Percentiles rank a stretch among this genome's conserved stretches.
These are phyloP conservation scores for Eremophila alpestris DNA, from an alignment of 2,797 vertebrate genomes.

Conservation along the genomic window DNA sequence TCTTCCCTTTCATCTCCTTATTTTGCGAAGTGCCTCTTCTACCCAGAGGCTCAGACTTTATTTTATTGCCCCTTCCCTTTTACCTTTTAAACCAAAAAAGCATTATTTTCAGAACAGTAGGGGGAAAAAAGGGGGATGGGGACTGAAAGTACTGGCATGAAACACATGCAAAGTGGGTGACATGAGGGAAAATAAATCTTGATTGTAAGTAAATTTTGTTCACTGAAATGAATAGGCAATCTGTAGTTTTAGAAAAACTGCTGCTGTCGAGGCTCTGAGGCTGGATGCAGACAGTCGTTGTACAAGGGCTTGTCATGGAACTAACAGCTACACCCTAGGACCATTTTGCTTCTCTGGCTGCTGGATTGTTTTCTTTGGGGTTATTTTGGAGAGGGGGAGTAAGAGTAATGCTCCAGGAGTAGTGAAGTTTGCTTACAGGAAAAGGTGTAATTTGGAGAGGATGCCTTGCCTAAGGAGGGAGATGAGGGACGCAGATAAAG, in stretches of 20 bases:
- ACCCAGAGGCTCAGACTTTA: not conserved
- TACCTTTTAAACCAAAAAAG: not conserved
- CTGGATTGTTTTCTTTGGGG: not conserved
- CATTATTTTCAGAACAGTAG: not conserved
- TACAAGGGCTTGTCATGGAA: not conserved
- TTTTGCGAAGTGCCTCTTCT: not conserved
- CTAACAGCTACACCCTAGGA: not conserved
- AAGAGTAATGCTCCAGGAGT: not conserved
- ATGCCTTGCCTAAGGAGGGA: not conserved
- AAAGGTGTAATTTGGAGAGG: not conserved
- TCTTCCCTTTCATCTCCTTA: not conserved
- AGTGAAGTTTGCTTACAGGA: not conserved
- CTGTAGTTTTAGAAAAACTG: not conserved
- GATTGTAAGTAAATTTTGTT: not conserved
- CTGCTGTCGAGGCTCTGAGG: not conserved
- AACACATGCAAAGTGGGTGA: not conserved
- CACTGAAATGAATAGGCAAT: not conserved
- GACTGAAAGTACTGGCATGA: not conserved
- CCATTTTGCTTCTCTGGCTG: not conserved
- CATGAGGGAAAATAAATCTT: not conserved
- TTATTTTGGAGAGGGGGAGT: not conserved
- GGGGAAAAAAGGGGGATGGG: fast-evolving
- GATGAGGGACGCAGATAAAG: not conserved
- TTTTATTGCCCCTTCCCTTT: not conserved
- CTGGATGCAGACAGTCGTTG: not conserved